Evolutionary conservation across 2,888 invertebrate genomes (phyloP).

Genomic region (Byasa hedistus): DNA sequence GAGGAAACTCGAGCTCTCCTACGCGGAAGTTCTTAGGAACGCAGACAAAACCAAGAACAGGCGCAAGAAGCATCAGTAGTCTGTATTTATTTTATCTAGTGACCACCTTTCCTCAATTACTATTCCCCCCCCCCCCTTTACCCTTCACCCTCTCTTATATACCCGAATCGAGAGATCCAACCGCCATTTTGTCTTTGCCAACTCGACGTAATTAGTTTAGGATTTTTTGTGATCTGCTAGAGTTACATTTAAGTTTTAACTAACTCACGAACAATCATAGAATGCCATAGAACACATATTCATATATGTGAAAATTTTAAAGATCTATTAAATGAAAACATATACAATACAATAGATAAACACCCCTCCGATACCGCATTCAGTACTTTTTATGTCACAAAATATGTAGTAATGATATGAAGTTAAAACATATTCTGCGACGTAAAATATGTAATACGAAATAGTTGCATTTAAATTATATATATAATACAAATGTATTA

Average conservation of each 20-base stretch:
- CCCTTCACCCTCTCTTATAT: too few species aligned
- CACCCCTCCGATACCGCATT: slow-evolving; percentile 59
- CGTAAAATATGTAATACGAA: slow-evolving; percentile 37
- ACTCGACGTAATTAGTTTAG: slow-evolving; percentile 74
- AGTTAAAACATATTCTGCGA: slow-evolving; percentile 37
- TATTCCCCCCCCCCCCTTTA: slow-evolving; percentile 51
- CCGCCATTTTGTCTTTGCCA: slow-evolving; percentile 77
- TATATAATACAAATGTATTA: slow-evolving; percentile 36
- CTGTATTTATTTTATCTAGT: slow-evolving; percentile 51
- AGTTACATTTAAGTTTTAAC: slow-evolving; percentile 70
- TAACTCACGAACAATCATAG: slow-evolving; percentile 66
- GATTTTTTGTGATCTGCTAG: slow-evolving; percentile 78
- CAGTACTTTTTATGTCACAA: slow-evolving; percentile 37
- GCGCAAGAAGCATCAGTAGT: slow-evolving; percentile 77
- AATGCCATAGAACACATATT: slow-evolving; percentile 68
- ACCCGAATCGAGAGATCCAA: slow-evolving; percentile 71
- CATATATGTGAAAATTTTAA: slow-evolving; percentile 36
- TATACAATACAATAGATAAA: slow-evolving; percentile 46
- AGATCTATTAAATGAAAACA: slow-evolving; percentile 40
- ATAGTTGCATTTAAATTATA: slow-evolving; percentile 53
- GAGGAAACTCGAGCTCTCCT: slow-evolving; percentile 89
- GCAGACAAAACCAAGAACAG: slow-evolving; percentile 80
- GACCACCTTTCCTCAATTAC: slow-evolving; percentile 40
- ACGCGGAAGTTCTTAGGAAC: slow-evolving; percentile 90
- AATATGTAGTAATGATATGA: slow-evolving; percentile 38